Evolutionary conservation across 2,888 invertebrate genomes (phyloP), one percentile per base, ranked within the genome.

Genomic region (Rosalia funebris): DNA sequence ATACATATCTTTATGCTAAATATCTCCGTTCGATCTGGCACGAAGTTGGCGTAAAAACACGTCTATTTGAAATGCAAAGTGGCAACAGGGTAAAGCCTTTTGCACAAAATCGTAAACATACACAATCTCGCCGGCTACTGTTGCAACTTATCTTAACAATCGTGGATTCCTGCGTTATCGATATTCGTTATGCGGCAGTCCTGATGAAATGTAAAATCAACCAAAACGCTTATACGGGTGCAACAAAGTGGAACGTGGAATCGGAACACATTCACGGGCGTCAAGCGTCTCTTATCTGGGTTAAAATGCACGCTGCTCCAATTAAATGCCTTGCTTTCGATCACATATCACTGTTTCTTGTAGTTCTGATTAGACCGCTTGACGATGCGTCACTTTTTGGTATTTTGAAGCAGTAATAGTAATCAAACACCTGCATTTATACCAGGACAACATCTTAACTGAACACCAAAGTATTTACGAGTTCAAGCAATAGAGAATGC

Each of bases 11-110:
- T 76, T 76, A 79, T 78, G 77, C 70, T 74, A 77, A 77, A 73
- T 78, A 78, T 79, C 78, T 71, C 60, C 60, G 72, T 75, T 77
- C 75, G 76, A 79, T 79, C 78, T 77, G 70, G 77, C 78, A 79
- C 79, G 79, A 79, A 74, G 76, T 79, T 73, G 74, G 73, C 76
- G 76, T 75, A 76, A 78, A 77, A 76, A 77, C 77, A 76, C 71
- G 72, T 69, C 73, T 69, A 78, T 78, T 77, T 78, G 77, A 77
- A 78, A 78, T 78, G 77, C 78, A 78, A 78, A 78, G 77, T 77
- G 77, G 76, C 73, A 72, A 75, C 73, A 68, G 71, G 71, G 68
- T 62, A 69, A 63, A 66, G 69, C 67, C 70, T 71, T 71, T 66
- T 65, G 72, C 72, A 66, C 72, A 74, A 75, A 75, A 77, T 73